These are phyloP conservation scores for Semotilus atromaculatus DNA, from an alignment of 2,797 vertebrate genomes.

Conservation along the genomic window DNA sequence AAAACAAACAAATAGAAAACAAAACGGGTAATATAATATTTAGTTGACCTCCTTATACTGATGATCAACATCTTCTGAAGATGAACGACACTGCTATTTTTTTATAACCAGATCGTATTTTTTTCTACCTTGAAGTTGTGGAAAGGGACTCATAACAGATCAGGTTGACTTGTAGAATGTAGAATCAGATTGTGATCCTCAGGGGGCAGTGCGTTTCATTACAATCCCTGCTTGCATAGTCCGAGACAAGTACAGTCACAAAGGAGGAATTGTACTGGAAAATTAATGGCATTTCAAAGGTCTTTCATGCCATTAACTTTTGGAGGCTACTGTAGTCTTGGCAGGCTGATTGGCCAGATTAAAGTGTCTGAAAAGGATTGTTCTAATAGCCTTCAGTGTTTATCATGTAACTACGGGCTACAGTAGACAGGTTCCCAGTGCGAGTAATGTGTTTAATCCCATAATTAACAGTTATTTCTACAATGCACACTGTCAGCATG, in stretches of 20 bases:
- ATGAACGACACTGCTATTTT: too few relatives aligned
- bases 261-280: conserved; percentile 60
- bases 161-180: conserved; percentile 18
- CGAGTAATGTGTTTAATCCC: conserved; percentile 58
- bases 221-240: conserved; percentile 39
- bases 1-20: background rate
- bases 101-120: background rate
- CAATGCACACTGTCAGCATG: conserved; percentile 22
- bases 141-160: background rate
- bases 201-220: conserved; percentile 34
- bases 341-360: conserved; percentile 52
- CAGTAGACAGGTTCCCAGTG: conserved; percentile 57
- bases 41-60: background rate
- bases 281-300: conserved; percentile 59
- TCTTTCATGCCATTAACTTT: conserved; percentile 53
- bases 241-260: conserved; percentile 54
- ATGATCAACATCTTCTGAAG: background rate
- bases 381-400: conserved; percentile 71
- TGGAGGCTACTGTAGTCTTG: conserved; percentile 55
- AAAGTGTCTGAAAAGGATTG: conserved; percentile 21
- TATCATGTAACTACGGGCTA: conserved; percentile 66
- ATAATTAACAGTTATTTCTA: conserved; percentile 54
- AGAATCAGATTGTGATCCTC: conserved; percentile 40
- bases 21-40: background rate
- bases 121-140: background rate